Base-by-base conservation (phyloP, 2,888 invertebrate genomes). In the Podotricha telesiphe region DNA sequence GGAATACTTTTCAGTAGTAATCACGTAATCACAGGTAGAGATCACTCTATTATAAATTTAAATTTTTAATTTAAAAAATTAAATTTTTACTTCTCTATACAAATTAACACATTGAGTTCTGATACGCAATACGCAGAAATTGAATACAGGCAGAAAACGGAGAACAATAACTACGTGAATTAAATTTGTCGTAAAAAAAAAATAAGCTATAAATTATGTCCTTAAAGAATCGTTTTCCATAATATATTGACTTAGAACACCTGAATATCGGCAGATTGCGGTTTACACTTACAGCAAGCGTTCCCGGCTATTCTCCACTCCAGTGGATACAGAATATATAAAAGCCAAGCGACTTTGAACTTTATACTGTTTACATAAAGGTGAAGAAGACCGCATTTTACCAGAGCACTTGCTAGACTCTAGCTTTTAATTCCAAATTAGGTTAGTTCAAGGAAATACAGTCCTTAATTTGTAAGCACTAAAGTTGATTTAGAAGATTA, bases 211-310 rank as follows among this genome's bases (percentile, higher is more conserved):
- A 42, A 42, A 42, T 42, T 2, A 13, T 11, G 0, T 17, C 17
- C 4, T 10, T 17, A 55, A 17, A 55, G 11, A 6, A 55, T 17
- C 55, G 17, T 55, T 34, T 80, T 86, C 87, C 86, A 79, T 73
- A 79, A 50, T 71, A 11, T 77, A 73, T 75, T 72, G 76, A 75
- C 73, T 76, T 75, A 74, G 78, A 86, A 81, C 88, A 90, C 89
- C 90, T 90, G 88, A 86, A 85, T 81, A 85, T 84, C 82, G 85
- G 88, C 89, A 90, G 89, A 90, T 89, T 90, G 89, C 83, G 87
- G 86, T 84, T 85, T 83, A 87, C 84, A 83, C 86, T 86, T 83
- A 85, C 83, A 85, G 82, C 83, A 78, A 85, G 77, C 82, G 82
- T 80, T 82, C 81, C 76, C 81, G 78, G 81, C 82, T 80, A 80